Evolutionary conservation across 2,888 invertebrate species (phyloP), one percentile per base, ranked within the genome.

Genomic region (Aelia acuminata): DNA sequence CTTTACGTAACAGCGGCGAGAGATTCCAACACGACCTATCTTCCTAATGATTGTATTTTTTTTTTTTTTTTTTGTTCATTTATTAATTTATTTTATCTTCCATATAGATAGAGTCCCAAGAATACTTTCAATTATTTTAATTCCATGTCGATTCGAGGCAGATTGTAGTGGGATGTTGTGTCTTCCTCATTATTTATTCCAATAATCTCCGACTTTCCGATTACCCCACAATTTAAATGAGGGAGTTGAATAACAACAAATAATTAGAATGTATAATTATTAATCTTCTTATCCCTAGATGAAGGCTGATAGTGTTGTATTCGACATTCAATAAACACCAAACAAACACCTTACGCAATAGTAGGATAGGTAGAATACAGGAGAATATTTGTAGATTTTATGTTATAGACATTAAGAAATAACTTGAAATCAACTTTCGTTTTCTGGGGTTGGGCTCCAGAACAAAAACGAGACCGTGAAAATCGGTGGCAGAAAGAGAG

Each of bases 161-260:
- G 53, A 70, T 70, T 18, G 63, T 35, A 35, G 3, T n/a, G n/a
- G n/a, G n/a, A n/a, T n/a, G n/a, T n/a, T n/a, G n/a, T n/a, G 18
- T 70, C 63, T 70, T 70, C 63, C 63, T 70, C 63, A 70, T 70
- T 70, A 70, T 31, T 57, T 70, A 70, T 70, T 70, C 63, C 63
- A 70, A 31, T 70, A 70, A 70, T 70, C 63, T 70, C 18, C 31
- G 63, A 18, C 63, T 70, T 20, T 35, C 63, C 63, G 63, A 70
- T 70, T 70, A 70, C 63, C 35, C 63, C 63, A 70, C 20, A 35
- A 70, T 70, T 70, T 35, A 70, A 70, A 70, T 70, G 63, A 70
- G 63, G 18, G 63, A 70, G 63, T 70, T 70, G 63, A 31, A 70
- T 70, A 70, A 70, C 63, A 35, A 70, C 35, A 70, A 70, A 35